Percentiles rank a stretch among this genome's conserved stretches.
Conservation (phyloP, 2,888 invertebrate genomes). For the Pelosia muscerda region DNA sequence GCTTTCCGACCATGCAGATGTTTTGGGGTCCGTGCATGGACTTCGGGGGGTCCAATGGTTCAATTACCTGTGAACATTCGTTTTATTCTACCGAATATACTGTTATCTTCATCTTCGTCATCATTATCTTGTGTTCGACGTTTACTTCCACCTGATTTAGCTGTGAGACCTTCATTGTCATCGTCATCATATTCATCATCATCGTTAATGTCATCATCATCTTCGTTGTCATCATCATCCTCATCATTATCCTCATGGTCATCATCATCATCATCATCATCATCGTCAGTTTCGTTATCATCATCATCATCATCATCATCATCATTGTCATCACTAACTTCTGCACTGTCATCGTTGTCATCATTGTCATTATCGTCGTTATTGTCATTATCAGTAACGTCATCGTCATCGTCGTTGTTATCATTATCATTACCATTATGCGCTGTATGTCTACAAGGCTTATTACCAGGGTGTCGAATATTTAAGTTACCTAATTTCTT, state of each 20-base stretch:
- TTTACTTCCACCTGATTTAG: constrained; percentile 53
- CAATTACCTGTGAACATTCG: constrained; percentile 84
- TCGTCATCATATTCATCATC: constrained; percentile 72
- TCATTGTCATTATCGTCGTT: constrained; percentile 64
- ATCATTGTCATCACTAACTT: constrained; percentile 78
- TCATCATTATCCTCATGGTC: constrained; percentile 75
- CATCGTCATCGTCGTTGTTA: constrained; percentile 73
- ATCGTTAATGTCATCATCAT: constrained; percentile 70
- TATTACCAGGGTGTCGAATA: constrained; percentile 56
- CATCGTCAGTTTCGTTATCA: constrained; percentile 74
- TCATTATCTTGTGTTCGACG: constrained; percentile 76
- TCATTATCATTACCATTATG: constrained; percentile 61
- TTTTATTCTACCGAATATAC: constrained; percentile 84
- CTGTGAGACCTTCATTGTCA: constrained; percentile 73
- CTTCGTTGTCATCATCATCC: constrained; percentile 65
- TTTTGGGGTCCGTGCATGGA: constrained; percentile 56
- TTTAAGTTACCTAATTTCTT: constrained; percentile 60
- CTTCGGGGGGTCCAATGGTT: constrained; percentile 64
- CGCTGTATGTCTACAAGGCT: constrained; percentile 44
- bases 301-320: constrained; percentile 69
- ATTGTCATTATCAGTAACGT: constrained; percentile 67
- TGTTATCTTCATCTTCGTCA: constrained; percentile 81
- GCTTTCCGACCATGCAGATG: constrained; percentile 84
- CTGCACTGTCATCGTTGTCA: constrained; percentile 72
- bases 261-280: constrained; percentile 73